phyloP scores from a whole-genome alignment of 2,797 vertebrate species.

The Aphelocoma californica region DNA sequence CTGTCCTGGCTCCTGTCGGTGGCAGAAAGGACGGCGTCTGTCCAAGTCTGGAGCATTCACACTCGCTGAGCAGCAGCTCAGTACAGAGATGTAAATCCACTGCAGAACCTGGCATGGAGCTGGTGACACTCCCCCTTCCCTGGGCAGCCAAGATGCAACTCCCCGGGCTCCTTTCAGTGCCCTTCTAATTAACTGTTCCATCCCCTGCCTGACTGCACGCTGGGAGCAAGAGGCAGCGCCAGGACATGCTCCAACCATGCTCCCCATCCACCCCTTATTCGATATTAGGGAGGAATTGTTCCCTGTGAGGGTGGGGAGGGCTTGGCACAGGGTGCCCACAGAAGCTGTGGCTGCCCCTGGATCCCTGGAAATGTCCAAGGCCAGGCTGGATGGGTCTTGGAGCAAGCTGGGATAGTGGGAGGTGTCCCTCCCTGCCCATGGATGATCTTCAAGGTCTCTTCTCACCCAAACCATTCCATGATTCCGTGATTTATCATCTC shows the following conservation, averaged over 20 bases:
- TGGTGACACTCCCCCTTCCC: background rate
- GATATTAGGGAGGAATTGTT: background rate
- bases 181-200: background rate
- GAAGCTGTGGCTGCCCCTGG: background rate
- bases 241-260: background rate
- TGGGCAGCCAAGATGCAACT: background rate
- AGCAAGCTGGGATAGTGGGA: accelerated
- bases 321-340: background rate
- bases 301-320: background rate
- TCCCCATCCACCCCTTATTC: background rate
- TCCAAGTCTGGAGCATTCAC: background rate
- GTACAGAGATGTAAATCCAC: background rate
- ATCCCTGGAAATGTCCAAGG: background rate
- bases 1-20: background rate
- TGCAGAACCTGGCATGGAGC: background rate
- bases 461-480: background rate
- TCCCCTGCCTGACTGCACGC: background rate
- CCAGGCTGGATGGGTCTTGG: accelerated
- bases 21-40: background rate
- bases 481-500: background rate
- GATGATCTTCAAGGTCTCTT: background rate
- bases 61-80: background rate
- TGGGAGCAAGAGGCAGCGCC: background rate
- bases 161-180: background rate
- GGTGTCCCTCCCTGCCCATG: background rate